Base-by-base conservation (phyloP, 2,888 invertebrate genomes). In the Quadroppia sp. region DNA sequence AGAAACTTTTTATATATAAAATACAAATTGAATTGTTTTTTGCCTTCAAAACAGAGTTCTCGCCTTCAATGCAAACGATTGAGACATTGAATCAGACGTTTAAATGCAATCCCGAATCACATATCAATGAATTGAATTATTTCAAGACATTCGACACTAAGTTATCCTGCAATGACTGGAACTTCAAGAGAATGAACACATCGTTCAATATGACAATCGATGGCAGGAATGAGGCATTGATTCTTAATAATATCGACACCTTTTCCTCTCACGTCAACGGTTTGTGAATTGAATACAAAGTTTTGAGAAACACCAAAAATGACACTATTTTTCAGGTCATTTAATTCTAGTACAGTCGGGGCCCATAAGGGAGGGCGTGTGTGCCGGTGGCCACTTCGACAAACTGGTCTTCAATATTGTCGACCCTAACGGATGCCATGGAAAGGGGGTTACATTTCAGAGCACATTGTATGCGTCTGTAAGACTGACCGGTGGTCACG, bases 161-260 rank as follows among this genome's bases (percentile, higher is more conserved):
- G 25, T 25, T 61, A 3, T 61, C 59, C 4, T 61, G 59, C 32
- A 61, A 61, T 61, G 59, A 61, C 32, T 61, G 59, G 59, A 17
- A 4, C 32, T 61, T 17, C 9, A 28, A 61, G 59, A 61, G 32
- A 30, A 17, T 32, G 59, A 61, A 28, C n/a, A 15, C 32, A 17
- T 61, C 32, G 4, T 30, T 61, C 32, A 17, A 61, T 17, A 61
- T 61, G 32, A 61, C 9, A 32, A 28, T 32, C 1, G 30, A 61
- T 61, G 32, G n/a, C 32, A 17, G 15, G 3, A 15, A 4, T 3
- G 1, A 61, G n/a, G 3, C 11, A 2, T 7, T 61, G 15, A 17
- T 17, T 2, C 32, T 61, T n/a, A 61, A 32, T 11, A 30, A 32
- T 61, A 32, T 61, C 17, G 15, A 61, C n/a, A 61, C 59, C 4